Percentiles rank a stretch among this genome's conserved stretches.
phyloP scores from a whole-genome alignment of 2,113 vertebrate genomes.

The Dromaius novaehollandiae region DNA sequence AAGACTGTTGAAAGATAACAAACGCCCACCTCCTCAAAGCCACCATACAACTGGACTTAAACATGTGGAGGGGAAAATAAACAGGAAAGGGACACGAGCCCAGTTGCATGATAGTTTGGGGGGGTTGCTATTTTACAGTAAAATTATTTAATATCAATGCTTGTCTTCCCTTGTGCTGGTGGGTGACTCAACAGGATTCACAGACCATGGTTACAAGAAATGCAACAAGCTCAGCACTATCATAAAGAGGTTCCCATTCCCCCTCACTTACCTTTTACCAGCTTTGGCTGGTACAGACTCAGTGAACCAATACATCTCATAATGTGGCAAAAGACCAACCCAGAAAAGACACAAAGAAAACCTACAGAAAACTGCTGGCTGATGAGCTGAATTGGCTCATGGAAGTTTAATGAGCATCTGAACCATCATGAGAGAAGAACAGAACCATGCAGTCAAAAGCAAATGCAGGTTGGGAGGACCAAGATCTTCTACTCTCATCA shows the following conservation, averaged over 20 bases:
- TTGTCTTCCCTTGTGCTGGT: background rate
- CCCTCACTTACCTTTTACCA: background rate
- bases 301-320: background rate
- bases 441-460: background rate
- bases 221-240: background rate
- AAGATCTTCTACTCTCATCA: background rate
- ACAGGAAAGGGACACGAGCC: background rate
- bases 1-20: background rate
- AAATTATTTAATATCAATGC: background rate
- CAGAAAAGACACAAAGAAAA: background rate
- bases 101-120: accelerated
- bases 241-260: background rate
- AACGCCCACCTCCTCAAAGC: background rate
- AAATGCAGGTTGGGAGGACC: background rate
- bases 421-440: background rate
- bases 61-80: background rate
- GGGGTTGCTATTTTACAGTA: background rate
- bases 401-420: background rate
- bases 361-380: background rate
- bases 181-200: background rate
- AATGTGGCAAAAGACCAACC: background rate
- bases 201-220: background rate
- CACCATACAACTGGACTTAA: background rate
- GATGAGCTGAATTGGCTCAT: background rate
- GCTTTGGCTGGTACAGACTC: background rate